Evolutionary conservation across 1,140 invertebrate species (phyloP).

Genomic region (Nasonia giraulti): DNA sequence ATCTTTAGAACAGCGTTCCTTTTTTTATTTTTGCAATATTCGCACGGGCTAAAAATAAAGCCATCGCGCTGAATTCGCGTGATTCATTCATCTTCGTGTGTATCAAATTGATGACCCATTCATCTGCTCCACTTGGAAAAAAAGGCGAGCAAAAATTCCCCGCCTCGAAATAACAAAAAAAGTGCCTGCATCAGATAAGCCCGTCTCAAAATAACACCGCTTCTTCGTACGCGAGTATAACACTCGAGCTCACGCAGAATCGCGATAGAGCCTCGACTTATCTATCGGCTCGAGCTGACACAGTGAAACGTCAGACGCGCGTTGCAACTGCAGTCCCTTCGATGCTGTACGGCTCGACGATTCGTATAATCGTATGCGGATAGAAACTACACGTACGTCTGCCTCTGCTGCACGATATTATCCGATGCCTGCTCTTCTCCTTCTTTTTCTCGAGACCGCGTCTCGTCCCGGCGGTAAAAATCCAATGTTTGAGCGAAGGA

Average conservation of each 20-base stretch:
- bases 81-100: too few species aligned
- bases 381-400: background rate
- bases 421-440: background rate
- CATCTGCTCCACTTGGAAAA: background rate
- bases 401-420: background rate
- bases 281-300: background rate
- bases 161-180: background rate
- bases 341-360: background rate
- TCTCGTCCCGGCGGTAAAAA: background rate
- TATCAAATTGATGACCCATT: too few species aligned
- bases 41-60: too few species aligned
- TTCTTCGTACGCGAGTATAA: background rate
- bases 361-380: background rate
- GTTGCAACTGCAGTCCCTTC: background rate
- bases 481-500: constrained; percentile 6
- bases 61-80: too few species aligned
- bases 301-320: background rate
- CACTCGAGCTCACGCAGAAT: background rate
- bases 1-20: background rate
- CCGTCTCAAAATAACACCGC: too few species aligned
- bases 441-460: background rate
- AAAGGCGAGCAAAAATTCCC: background rate
- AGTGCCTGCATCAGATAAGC: background rate
- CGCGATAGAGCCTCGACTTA: background rate
- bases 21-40: too few species aligned